Evolutionary conservation across 2,797 vertebrate species (phyloP), one percentile per base, ranked within the genome.

Genomic region (Danio kyathit): DNA sequence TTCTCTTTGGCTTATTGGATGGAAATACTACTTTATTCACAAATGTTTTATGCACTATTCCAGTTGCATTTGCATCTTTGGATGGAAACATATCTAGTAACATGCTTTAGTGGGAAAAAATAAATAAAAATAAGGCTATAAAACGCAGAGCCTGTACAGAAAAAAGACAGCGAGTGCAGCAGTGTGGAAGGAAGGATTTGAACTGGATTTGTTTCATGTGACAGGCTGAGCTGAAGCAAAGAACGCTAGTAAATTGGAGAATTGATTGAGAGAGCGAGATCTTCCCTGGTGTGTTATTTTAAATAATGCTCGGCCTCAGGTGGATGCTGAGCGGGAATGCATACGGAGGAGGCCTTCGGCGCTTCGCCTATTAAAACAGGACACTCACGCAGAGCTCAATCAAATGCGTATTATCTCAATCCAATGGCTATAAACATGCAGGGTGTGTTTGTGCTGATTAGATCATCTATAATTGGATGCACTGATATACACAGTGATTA

Each of bases 201-300:
- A 89, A 89, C 86, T 88, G 88, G 91, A 21, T 69, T 89, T 89
- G 87, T 90, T 94, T 86, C 86, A 89, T 91, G 91, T 91, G 90
- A 91, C 90, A 86, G 88, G 89, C 87, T 85, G 86, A 82, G 87
- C 67, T 74, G 46, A 71, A 29, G 44, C 60, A 76, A 73, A 19
- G 0, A 29, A 82, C 29, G 69, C 61, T 82, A 13, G 40, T 54
- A 74, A 89, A 84, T 83, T 85, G 77, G 74, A 90, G 79, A 89
- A 87, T 82, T 91, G 88, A 92, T 86, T 85, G 80, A 84, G 71
- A 74, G 82, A 86, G 73, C 65, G 70, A 86, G 75, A 61, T 63
- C 82, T 83, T 88, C 84, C 87, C 86, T 74, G 17, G 74, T 52
- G 82, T 66, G 85, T 86, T 88, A 87, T 88, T 90, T 88, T 67